These are phyloP conservation scores for Bhutanitis thaidina DNA, from an alignment of 2,888 invertebrate genomes.

Conservation along the genomic window DNA sequence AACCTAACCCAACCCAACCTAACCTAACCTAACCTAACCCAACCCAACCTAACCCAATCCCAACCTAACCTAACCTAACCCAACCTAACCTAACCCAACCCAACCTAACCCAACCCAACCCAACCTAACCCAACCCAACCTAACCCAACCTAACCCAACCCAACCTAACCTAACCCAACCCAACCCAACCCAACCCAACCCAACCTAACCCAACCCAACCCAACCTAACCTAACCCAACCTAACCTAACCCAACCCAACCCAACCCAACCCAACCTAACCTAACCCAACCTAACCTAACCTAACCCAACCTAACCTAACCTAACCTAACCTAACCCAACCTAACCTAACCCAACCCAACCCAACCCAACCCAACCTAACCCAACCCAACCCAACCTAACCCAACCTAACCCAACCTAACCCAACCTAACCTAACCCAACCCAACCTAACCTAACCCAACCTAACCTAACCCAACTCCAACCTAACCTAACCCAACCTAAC, in stretches of 20 bases:
- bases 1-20: conserved; percentile 19
- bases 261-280: conserved; percentile 14
- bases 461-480: conserved; percentile 24
- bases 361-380: conserved; percentile 23
- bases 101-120: conserved; percentile 21
- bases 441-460: conserved; percentile 24
- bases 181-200: conserved; percentile 10
- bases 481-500: too few relatives aligned
- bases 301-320: conserved; percentile 12
- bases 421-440: conserved; percentile 24
- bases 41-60: conserved; percentile 21
- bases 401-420: conserved; percentile 23
- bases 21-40: conserved; percentile 22
- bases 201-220: conserved; percentile 3
- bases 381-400: conserved; percentile 24
- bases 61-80: conserved; percentile 22
- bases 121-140: conserved; percentile 20
- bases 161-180: conserved; percentile 21
- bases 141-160: conserved; percentile 22
- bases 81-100: conserved; percentile 19
- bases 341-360: conserved; percentile 21
- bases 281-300: conserved; percentile 21
- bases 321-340: conserved; percentile 10
- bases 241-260: not conserved
- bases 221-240: not conserved